Conservation (phyloP, 2,113 vertebrate species). For the Axis porcinus region DNA sequence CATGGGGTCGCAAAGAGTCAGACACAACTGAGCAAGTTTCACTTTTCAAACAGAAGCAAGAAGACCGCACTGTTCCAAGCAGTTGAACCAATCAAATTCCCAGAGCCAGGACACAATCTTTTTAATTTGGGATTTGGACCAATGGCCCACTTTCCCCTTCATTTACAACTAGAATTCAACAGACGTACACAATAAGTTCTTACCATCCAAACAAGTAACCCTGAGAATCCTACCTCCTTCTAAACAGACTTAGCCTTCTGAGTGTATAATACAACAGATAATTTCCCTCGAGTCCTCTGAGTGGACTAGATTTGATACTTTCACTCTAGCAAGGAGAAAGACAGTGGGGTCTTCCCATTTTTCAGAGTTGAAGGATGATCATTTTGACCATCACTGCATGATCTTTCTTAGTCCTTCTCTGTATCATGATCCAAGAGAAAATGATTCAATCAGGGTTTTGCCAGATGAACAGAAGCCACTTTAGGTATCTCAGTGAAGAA, state of each 20-base stretch:
- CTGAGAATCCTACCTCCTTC: neutral
- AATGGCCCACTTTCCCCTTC: neutral
- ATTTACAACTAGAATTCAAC: neutral
- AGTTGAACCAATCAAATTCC: neutral
- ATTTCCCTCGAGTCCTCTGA: neutral
- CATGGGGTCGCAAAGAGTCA: accelerated
- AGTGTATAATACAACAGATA: neutral
- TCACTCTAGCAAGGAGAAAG: neutral
- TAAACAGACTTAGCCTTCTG: neutral
- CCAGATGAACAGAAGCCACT: neutral
- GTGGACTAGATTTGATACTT: neutral
- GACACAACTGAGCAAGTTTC: neutral
- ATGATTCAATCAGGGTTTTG: neutral
- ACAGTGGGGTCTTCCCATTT: neutral
- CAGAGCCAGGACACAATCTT: neutral
- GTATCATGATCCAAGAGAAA: neutral
- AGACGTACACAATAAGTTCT: neutral
- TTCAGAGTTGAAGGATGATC: neutral
- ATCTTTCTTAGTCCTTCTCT: neutral
- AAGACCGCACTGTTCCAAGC: neutral
- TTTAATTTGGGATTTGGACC: neutral
- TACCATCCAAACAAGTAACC: neutral
- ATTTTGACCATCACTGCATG: neutral
- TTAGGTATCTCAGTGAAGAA: neutral
- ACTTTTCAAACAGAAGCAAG: neutral